phyloP scores from a whole-genome alignment of 2,113 vertebrate genomes.

The Bombycilla garrulus region DNA sequence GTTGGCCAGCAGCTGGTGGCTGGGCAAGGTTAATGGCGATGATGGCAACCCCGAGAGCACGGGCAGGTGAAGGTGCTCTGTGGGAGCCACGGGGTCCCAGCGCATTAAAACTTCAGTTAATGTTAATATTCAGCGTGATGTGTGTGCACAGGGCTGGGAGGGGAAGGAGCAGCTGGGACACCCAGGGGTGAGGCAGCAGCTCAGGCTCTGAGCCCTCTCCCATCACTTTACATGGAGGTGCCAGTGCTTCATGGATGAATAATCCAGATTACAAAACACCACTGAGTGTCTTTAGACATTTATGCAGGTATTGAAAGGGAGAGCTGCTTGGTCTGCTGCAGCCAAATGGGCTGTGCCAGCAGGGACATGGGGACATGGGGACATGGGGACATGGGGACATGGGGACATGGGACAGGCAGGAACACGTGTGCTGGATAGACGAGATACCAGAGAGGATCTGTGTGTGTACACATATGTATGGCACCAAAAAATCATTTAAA shows the following conservation, averaged over 20 bases:
- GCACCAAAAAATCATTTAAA: not conserved
- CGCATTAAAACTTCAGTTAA: not conserved
- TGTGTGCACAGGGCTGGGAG: not conserved
- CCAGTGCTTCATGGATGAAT: not conserved
- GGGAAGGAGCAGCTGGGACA: not conserved
- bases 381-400: not conserved
- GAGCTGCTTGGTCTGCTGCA: rapidly evolving
- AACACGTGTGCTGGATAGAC: rapidly evolving
- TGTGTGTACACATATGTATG: rapidly evolving
- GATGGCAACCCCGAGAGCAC: not conserved
- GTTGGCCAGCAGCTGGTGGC: not conserved
- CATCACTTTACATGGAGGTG: not conserved
- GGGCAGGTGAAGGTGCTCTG: not conserved
- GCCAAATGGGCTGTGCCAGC: not conserved
- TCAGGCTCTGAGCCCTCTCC: not conserved
- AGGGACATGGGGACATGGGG: not conserved
- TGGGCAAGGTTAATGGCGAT: not conserved
- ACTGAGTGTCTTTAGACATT: not conserved
- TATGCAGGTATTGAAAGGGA: not conserved
- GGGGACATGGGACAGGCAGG: not conserved
- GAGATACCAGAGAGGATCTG: not conserved
- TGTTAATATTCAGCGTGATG: rapidly evolving
- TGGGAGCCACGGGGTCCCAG: rapidly evolving
- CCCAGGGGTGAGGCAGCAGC: not conserved
- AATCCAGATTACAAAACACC: not conserved